These are phyloP conservation scores for Rhabdomys dilectus DNA, from an alignment of 2,113 vertebrate species.

Conservation along the genomic window DNA sequence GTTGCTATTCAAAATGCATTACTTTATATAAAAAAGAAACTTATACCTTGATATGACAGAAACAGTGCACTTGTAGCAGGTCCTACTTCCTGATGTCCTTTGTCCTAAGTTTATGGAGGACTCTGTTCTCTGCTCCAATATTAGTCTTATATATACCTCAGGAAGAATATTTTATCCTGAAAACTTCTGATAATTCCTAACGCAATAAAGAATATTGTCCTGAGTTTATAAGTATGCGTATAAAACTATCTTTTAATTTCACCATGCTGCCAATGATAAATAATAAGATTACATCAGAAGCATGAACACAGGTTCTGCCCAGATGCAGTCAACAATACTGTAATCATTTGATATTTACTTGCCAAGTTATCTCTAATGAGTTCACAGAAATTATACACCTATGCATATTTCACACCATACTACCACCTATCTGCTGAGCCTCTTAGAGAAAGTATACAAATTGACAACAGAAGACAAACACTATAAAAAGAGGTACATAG, in stretches of 20 bases:
- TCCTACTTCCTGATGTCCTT: not conserved
- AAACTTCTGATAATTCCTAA: not conserved
- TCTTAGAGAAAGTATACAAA: not conserved
- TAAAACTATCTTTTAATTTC: not conserved
- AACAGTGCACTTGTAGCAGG: not conserved
- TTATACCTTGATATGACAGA: not conserved
- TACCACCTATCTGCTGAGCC: not conserved
- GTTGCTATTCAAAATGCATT: not conserved
- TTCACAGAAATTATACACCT: not conserved
- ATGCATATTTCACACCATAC: not conserved
- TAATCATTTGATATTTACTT: not conserved
- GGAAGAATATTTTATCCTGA: not conserved
- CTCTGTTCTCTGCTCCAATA: not conserved
- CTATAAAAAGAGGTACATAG: not conserved
- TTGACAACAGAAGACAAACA: not conserved
- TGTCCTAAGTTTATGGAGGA: not conserved
- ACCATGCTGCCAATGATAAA: too few relatives aligned
- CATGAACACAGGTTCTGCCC: not conserved
- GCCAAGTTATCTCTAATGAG: not conserved
- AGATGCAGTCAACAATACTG: not conserved
- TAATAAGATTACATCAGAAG: not conserved
- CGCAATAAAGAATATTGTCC: not conserved
- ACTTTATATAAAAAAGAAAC: not conserved
- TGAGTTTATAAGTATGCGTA: not conserved
- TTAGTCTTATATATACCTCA: too few relatives aligned